Evolutionary conservation across 2,888 invertebrate genomes (phyloP).

Genomic region (Phengaris arion): DNA sequence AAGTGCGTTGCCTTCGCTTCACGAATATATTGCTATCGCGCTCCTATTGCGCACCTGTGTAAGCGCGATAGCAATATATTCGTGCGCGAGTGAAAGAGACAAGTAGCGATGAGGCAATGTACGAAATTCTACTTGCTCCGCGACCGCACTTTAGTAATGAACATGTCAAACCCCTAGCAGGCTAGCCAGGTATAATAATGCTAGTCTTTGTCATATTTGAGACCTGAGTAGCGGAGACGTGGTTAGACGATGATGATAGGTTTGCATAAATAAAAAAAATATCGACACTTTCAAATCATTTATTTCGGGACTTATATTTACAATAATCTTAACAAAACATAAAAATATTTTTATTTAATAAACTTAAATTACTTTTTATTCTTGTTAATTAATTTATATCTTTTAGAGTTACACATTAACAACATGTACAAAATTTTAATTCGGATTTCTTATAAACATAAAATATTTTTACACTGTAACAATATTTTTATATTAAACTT

Average conservation of each 20-base stretch:
- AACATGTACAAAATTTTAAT: constrained; percentile 14
- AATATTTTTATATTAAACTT: constrained; percentile 8
- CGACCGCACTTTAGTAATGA: no score
- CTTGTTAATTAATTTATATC: background rate
- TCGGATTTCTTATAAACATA: background rate
- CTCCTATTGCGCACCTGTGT: no score
- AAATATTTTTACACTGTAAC: background rate
- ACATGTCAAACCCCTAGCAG: no score
- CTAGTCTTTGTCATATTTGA: no score
- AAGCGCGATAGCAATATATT: no score
- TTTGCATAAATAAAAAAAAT: background rate
- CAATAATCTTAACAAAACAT: constrained; percentile 16
- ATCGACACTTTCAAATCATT: constrained; percentile 1
- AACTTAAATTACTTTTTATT: background rate
- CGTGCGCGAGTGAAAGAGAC: no score
- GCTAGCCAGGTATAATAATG: no score
- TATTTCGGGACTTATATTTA: constrained; percentile 5
- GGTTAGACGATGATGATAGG: background rate
- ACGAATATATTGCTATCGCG: no score
- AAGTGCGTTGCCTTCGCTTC: background rate
- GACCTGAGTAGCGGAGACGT: no score
- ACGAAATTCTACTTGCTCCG: no score
- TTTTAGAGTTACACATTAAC: background rate
- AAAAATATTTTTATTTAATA: background rate
- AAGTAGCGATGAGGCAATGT: no score